Evolutionary conservation across 2,888 invertebrate genomes (phyloP).

Genomic region (Megamerina dolium): DNA sequence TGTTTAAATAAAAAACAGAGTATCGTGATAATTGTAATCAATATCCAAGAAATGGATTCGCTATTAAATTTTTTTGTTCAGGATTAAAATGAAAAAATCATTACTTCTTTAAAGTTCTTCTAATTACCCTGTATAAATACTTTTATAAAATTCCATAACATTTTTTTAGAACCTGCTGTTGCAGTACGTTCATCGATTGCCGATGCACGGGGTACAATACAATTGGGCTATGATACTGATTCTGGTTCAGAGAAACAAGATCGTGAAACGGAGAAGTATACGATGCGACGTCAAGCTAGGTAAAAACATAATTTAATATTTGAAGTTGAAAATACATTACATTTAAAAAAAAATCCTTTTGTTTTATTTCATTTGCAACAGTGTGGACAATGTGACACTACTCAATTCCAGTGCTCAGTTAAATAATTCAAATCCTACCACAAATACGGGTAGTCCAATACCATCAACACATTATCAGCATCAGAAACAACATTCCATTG

Average conservation of each 20-base stretch:
- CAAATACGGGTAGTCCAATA: constrained; percentile 22
- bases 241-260: constrained; percentile 58
- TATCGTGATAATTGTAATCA: too few species aligned
- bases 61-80: neutral
- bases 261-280: constrained; percentile 55
- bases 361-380: constrained; percentile 20
- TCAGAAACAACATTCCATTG: constrained; percentile 51
- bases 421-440: constrained; percentile 12
- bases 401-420: constrained; percentile 23
- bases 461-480: constrained; percentile 16
- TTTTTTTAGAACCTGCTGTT: constrained; percentile 56
- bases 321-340: too few species aligned
- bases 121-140: neutral
- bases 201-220: constrained; percentile 66
- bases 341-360: neutral
- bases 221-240: constrained; percentile 61
- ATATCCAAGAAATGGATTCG: neutral
- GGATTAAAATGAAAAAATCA: too few species aligned
- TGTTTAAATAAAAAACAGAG: too few species aligned
- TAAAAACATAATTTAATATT: constrained; percentile 31
- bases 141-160: neutral
- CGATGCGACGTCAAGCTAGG: constrained; percentile 58
- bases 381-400: constrained; percentile 50
- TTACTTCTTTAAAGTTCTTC: too few species aligned
- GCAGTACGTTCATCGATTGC: constrained; percentile 69